Evolutionary conservation across 92 coral and sea anemone genomes (phyloP).

Genomic region (Plumapathes pennacea): DNA sequence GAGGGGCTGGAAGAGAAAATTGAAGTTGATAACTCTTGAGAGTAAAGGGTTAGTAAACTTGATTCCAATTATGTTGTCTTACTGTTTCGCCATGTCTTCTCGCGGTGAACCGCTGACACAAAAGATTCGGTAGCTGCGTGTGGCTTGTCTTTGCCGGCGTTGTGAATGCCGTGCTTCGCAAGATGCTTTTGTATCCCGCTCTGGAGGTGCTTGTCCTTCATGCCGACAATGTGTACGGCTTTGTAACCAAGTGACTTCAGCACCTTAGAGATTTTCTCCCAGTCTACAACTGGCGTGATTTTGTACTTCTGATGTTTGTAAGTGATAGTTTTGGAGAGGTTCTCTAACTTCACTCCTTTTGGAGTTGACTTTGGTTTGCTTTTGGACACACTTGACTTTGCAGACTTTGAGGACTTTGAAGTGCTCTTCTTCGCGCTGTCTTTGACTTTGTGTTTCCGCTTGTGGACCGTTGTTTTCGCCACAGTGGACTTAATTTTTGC

Average conservation of each 20-base stretch:
- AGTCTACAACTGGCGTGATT: conserved; percentile 84
- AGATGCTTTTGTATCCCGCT: conserved; percentile 70
- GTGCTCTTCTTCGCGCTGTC: neutral
- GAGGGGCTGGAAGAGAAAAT: too few relatives aligned
- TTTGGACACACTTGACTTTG: conserved; percentile 38
- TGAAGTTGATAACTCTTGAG: too few relatives aligned
- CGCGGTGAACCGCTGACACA: conserved; percentile 78
- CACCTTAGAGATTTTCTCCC: conserved; percentile 82
- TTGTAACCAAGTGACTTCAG: conserved; percentile 81
- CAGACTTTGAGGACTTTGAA: conserved; percentile 3
- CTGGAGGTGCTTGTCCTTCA: conserved; percentile 58
- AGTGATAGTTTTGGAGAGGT: conserved; percentile 80
- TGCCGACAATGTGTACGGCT: conserved; percentile 81
- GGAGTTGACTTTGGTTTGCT: conserved; percentile 30
- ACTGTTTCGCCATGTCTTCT: conserved; percentile 77
- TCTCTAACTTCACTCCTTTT: conserved; percentile 70
- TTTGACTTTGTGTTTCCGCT: neutral
- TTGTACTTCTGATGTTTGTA: conserved; percentile 84
- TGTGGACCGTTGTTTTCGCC: neutral
- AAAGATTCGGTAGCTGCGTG: conserved; percentile 65
- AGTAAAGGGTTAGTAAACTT: too few relatives aligned
- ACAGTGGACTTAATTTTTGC: conserved; percentile 19
- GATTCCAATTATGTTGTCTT: too few relatives aligned
- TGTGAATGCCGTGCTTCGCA: conserved; percentile 60
- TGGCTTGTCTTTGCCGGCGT: conserved; percentile 20